Evolutionary conservation across 2,113 vertebrate genomes (phyloP).

Genomic region (Alosa alosa): DNA sequence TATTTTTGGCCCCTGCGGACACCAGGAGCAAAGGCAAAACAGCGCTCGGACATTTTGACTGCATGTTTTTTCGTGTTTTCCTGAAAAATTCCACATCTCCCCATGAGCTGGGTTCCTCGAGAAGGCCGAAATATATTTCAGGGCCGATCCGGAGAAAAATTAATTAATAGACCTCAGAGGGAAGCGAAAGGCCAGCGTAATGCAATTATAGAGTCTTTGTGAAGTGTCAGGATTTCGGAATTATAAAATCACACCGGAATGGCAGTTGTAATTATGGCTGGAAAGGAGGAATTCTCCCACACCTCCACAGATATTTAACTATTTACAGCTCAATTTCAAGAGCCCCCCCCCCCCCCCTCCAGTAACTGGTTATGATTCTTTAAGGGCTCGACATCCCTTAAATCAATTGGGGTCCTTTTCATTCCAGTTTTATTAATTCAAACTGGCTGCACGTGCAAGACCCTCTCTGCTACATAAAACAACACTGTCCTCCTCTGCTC

Average conservation of each 20-base stretch:
- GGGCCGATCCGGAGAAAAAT: slow-evolving; percentile 66
- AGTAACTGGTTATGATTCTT: slow-evolving; percentile 38
- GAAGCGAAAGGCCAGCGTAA: slow-evolving; percentile 67
- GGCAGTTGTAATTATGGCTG: slow-evolving; percentile 66
- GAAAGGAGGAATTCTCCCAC: slow-evolving; percentile 61
- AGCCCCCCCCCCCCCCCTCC: slow-evolving; percentile 33
- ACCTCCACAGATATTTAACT: slow-evolving; percentile 60
- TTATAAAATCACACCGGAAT: slow-evolving; percentile 70
- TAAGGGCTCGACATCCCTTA: slow-evolving; percentile 36
- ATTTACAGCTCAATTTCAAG: slow-evolving; percentile 53
- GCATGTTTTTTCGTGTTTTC: slow-evolving; percentile 81
- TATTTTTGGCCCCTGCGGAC: slow-evolving; percentile 57
- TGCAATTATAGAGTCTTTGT: slow-evolving; percentile 80
- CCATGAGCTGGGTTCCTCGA: slow-evolving; percentile 61
- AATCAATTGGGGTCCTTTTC: slow-evolving; percentile 30
- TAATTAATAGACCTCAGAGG: slow-evolving; percentile 73
- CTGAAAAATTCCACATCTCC: slow-evolving; percentile 89
- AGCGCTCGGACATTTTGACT: slow-evolving; percentile 49
- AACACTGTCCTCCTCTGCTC: neutral
- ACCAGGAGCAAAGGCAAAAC: slow-evolving; percentile 33
- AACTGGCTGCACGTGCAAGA: neutral
- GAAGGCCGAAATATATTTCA: slow-evolving; percentile 63
- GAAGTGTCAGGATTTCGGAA: slow-evolving; percentile 78
- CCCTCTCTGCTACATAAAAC: slow-evolving; percentile 3
- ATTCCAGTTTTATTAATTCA: slow-evolving; percentile 35